Percentiles rank a stretch among this genome's conserved stretches.
phyloP scores from a whole-genome alignment of 2,797 vertebrate species.

The Oreochromis mossambicus region DNA sequence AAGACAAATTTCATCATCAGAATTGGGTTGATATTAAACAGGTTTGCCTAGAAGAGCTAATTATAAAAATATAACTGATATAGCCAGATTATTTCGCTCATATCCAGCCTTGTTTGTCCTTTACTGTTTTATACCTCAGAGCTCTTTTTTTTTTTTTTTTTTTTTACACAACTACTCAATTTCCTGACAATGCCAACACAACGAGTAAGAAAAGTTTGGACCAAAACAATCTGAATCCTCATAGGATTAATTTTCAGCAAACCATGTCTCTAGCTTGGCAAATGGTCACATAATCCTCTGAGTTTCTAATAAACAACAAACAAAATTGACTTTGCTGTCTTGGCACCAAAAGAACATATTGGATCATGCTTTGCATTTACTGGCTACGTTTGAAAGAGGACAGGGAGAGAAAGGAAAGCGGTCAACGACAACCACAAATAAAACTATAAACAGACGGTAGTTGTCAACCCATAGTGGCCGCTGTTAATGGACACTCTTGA shows the following conservation, averaged over 20 bases:
- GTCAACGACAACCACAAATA: constrained; percentile 16
- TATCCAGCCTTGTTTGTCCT: constrained; percentile 37
- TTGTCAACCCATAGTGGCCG: constrained; percentile 55
- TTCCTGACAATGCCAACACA: constrained; percentile 40
- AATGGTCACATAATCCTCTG: constrained; percentile 46
- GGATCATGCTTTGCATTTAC: constrained; percentile 22
- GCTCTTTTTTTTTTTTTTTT: constrained; percentile 33
- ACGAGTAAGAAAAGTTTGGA: constrained; percentile 10
- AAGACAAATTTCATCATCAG: background rate
- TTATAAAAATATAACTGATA: constrained; percentile 1
- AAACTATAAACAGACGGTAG: constrained; percentile 58
- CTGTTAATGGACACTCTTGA: constrained; percentile 48
- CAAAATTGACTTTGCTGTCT: constrained; percentile 62
- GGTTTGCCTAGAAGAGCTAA: constrained; percentile 19
- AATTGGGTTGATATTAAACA: constrained; percentile 17
- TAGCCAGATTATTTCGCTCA: constrained; percentile 53
- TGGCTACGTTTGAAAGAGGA: constrained; percentile 9
- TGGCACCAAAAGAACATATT: constrained; percentile 30
- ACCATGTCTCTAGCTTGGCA: constrained; percentile 56
- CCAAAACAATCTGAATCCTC: constrained; percentile 58
- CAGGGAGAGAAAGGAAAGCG: background rate
- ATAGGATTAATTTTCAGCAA: constrained; percentile 64
- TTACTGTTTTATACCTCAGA: constrained; percentile 33
- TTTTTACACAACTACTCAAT: constrained; percentile 45
- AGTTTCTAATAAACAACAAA: constrained; percentile 64